These are phyloP conservation scores for Tipula helvola DNA, from an alignment of 2,888 invertebrate species.

Conservation along the genomic window DNA sequence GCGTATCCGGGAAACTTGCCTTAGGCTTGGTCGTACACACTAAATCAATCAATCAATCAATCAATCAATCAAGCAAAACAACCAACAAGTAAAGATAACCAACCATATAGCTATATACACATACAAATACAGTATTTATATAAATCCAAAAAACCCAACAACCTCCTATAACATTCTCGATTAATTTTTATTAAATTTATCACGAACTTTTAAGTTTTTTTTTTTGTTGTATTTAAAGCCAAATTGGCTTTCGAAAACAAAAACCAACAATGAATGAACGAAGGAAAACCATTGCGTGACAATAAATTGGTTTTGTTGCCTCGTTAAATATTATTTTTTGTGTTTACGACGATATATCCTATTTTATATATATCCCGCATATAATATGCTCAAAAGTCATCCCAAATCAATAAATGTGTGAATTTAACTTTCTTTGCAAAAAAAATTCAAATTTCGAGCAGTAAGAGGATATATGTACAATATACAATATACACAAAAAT, in stretches of 20 bases:
- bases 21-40: too few species aligned
- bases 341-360: not conserved
- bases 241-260: not conserved
- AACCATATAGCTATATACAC: not conserved
- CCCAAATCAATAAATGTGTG: conserved; percentile 4
- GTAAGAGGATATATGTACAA: not conserved
- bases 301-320: not conserved
- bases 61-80: too few species aligned
- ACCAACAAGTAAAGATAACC: not conserved
- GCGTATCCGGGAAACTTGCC: too few species aligned
- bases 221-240: not conserved
- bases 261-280: not conserved
- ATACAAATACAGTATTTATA: not conserved
- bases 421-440: not conserved
- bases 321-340: not conserved
- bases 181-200: not conserved
- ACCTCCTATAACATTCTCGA: not conserved
- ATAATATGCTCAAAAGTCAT: not conserved
- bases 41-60: too few species aligned
- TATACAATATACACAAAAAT: not conserved
- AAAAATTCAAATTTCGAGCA: not conserved
- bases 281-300: not conserved
- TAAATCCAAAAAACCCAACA: not conserved
- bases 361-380: not conserved
- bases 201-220: not conserved